These are phyloP conservation scores for Noctuana brunneofusca DNA, from an alignment of 2,888 invertebrate species.

Conservation along the genomic window DNA sequence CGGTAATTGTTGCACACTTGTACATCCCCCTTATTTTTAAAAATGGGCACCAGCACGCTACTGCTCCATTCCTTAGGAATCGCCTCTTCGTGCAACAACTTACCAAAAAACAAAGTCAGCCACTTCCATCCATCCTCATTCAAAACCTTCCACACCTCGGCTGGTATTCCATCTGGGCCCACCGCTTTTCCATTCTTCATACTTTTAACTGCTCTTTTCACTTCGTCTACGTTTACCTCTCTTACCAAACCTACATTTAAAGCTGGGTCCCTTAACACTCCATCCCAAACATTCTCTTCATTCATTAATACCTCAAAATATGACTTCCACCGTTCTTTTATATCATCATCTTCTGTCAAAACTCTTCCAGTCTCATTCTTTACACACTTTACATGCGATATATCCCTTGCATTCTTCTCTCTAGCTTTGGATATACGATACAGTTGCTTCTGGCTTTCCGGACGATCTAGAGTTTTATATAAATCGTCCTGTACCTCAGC, in stretches of 20 bases:
- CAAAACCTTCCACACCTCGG: neutral
- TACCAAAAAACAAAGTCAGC: neutral
- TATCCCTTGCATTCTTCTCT: neutral
- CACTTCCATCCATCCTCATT: neutral
- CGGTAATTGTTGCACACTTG: neutral
- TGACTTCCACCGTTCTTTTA: neutral
- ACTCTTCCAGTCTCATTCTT: neutral
- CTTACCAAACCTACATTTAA: neutral
- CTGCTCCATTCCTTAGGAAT: neutral
- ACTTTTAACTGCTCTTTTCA: neutral
- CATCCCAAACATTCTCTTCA: neutral
- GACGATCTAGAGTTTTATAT: neutral
- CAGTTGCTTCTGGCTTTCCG: neutral
- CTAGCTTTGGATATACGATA: neutral
- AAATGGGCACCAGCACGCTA: neutral
- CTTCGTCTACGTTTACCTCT: neutral
- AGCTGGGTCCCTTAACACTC: neutral
- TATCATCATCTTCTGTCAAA: neutral
- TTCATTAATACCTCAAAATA: neutral
- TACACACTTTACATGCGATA: neutral
- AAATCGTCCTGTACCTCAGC: neutral
- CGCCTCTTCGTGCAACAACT: neutral
- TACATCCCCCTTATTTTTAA: neutral
- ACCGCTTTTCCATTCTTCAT: neutral
- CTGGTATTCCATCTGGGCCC: neutral